Evolutionary conservation across 2,888 invertebrate genomes (phyloP).

Genomic region (Ormyrus pomaceus): DNA sequence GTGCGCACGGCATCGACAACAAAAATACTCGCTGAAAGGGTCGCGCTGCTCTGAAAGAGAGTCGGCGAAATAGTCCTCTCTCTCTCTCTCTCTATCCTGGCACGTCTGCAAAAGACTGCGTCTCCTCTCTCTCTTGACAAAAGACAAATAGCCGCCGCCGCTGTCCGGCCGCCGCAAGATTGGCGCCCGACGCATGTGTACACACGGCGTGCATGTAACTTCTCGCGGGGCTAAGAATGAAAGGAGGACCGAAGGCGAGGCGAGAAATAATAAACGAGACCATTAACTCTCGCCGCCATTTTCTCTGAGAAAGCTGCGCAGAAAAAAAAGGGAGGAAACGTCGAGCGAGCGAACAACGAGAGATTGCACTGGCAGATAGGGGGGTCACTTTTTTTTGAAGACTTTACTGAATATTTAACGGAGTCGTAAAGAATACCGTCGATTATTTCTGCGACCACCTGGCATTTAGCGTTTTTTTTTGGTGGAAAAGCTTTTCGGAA

Average conservation of each 20-base stretch:
- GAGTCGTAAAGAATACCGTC: background rate
- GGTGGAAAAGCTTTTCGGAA: no score
- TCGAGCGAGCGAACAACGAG: conserved; percentile 8
- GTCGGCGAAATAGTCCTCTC: background rate
- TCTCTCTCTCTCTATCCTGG: background rate
- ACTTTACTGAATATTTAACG: background rate
- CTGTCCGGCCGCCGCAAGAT: conserved; percentile 20
- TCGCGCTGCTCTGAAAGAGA: background rate
- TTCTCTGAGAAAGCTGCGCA: background rate
- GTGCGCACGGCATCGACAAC: background rate
- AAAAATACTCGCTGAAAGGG: conserved; percentile 26
- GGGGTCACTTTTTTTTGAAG: background rate
- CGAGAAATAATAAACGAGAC: conserved; percentile 74
- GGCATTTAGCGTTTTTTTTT: no score
- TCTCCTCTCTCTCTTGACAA: background rate
- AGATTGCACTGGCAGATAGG: background rate
- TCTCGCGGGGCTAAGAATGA: conserved; percentile 53
- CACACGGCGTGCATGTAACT: background rate
- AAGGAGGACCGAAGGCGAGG: conserved; percentile 64
- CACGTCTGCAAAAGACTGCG: conserved; percentile 14
- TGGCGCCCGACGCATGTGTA: conserved; percentile 4
- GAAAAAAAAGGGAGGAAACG: background rate
- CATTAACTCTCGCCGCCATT: conserved; percentile 66
- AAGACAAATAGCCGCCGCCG: conserved; percentile 39
- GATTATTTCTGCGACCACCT: no score